Evolutionary conservation across 2,888 invertebrate species (phyloP).

Genomic region (Parnassius smintheus): DNA sequence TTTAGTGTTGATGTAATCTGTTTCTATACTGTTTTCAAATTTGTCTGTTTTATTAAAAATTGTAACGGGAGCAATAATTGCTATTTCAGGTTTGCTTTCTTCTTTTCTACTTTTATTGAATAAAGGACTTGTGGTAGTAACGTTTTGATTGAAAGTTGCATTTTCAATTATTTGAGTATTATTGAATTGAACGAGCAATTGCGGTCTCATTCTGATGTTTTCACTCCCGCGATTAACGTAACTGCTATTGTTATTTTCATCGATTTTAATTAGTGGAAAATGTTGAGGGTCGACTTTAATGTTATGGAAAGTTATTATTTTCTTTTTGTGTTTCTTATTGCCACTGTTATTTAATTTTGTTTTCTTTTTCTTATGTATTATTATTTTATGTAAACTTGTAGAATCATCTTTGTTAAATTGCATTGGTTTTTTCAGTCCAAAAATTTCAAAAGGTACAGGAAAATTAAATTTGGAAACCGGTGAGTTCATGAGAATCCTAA

Average conservation of each 20-base stretch:
- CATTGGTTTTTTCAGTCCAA: slow-evolving; percentile 46
- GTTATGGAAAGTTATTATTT: slow-evolving; percentile 57
- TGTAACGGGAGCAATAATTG: slow-evolving; percentile 50
- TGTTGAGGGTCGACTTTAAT: slow-evolving; percentile 51
- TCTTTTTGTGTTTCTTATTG: slow-evolving; percentile 64
- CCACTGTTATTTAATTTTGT: slow-evolving; percentile 43
- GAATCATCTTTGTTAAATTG: slow-evolving; percentile 43
- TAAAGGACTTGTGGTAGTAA: slow-evolving; percentile 35
- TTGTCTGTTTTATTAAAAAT: slow-evolving; percentile 41
- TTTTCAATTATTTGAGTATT: slow-evolving; percentile 30
- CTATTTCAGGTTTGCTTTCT: slow-evolving; percentile 31
- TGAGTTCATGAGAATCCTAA: slow-evolving; percentile 45
- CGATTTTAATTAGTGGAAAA: slow-evolving; percentile 38
- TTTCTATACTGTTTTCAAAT: slow-evolving; percentile 61
- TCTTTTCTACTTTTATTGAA: slow-evolving; percentile 39
- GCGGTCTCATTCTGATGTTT: slow-evolving; percentile 21
- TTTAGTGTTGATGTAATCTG: slow-evolving; percentile 39
- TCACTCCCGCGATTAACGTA: slow-evolving; percentile 32
- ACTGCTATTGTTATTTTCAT: slow-evolving; percentile 36
- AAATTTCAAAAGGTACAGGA: slow-evolving; percentile 55
- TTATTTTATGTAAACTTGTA: slow-evolving; percentile 54
- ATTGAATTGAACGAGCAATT: slow-evolving; percentile 24
- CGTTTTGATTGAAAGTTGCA: slow-evolving; percentile 28
- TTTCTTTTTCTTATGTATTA: slow-evolving; percentile 69
- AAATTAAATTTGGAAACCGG: slow-evolving; percentile 57